These are phyloP conservation scores for Macropus fuliginosus DNA, from an alignment of 2,797 vertebrate genomes.

Conservation along the genomic window DNA sequence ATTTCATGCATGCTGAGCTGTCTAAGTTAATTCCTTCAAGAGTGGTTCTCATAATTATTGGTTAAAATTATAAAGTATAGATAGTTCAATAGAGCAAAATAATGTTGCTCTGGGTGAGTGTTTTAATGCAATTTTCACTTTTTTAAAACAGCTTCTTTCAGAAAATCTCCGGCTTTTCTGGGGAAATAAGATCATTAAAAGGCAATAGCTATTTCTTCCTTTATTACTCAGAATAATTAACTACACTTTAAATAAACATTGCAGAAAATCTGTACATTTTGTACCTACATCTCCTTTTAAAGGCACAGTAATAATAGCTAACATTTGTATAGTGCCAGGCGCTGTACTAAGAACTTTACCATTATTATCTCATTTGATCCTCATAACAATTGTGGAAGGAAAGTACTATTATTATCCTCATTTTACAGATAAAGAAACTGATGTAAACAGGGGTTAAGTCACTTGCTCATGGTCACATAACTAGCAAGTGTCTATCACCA, in stretches of 20 bases:
- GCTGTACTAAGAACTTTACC: neutral
- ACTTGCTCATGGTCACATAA: neutral
- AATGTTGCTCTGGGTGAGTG: neutral
- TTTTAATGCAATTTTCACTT: conserved; percentile 26
- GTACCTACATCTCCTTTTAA: neutral
- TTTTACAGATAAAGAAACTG: neutral
- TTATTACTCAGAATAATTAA: conserved; percentile 15
- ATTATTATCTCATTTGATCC: neutral
- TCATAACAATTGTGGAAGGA: neutral
- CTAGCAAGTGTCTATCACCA: neutral
- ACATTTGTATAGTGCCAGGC: neutral
- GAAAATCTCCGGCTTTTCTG: conserved; percentile 30
- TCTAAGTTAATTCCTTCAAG: conserved; percentile 19
- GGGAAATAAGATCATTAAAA: conserved; percentile 13
- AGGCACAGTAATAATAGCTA: neutral
- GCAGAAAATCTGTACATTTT: neutral
- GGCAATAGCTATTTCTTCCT: neutral
- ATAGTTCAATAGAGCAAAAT: conserved; percentile 31
- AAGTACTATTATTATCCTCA: neutral
- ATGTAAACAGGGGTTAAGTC: neutral
- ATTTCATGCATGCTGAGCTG: neutral
- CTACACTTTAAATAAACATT: conserved; percentile 29
- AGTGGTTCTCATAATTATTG: conserved; percentile 16
- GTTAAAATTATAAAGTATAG: conserved; percentile 33
- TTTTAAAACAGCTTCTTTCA: neutral